Conservation (phyloP, 2,797 vertebrate genomes). For the Calcarius lapponicus region DNA sequence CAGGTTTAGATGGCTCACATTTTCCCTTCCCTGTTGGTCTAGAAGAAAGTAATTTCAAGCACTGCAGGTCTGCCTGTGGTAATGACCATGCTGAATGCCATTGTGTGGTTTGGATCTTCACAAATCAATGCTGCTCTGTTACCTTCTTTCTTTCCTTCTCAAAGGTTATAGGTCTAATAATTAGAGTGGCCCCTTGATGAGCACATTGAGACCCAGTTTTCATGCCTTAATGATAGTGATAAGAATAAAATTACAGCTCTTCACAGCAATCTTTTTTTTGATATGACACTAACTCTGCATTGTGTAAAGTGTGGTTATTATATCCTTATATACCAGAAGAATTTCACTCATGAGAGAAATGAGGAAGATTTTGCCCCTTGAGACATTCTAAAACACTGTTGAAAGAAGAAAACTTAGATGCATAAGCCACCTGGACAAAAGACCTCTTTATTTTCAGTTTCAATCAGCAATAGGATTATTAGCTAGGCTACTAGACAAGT, state of each 20-base stretch:
- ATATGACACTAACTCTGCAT: not conserved
- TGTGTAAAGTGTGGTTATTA: not conserved
- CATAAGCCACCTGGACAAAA: not conserved
- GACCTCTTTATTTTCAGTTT: not conserved
- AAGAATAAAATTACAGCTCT: conserved; percentile 13
- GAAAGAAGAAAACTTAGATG: not conserved
- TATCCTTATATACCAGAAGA: not conserved
- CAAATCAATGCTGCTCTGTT: not conserved
- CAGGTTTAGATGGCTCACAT: not conserved
- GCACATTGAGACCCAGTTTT: not conserved
- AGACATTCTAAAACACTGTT: not conserved
- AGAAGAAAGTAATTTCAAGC: conserved; percentile 3
- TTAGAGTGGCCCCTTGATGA: not conserved
- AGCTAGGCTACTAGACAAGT: not conserved
- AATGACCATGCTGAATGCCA: not conserved
- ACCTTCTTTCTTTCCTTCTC: not conserved
- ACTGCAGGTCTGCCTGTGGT: not conserved
- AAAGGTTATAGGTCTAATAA: conserved; percentile 34
- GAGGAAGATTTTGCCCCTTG: not conserved
- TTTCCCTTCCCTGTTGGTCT: conserved; percentile 1
- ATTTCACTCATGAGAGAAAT: not conserved
- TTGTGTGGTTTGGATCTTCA: conserved; percentile 25
- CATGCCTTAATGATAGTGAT: not conserved
- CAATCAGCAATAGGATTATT: not conserved
- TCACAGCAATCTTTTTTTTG: not conserved